phyloP scores from a whole-genome alignment of 2,797 vertebrate species.

The Arrhamphus sclerolepis region DNA sequence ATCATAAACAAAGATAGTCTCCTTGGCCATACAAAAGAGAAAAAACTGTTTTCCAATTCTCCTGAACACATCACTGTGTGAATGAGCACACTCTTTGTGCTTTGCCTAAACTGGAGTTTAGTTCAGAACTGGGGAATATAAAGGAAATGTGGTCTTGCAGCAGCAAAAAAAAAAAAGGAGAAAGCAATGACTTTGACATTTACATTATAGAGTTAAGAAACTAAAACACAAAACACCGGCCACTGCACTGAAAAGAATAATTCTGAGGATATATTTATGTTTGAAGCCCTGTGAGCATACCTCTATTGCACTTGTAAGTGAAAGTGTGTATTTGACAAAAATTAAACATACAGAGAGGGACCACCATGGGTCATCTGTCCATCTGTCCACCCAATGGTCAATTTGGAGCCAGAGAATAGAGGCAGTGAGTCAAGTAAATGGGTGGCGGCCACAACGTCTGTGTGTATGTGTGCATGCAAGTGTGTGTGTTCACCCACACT shows the following conservation, averaged over 20 bases:
- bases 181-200: too few relatives aligned
- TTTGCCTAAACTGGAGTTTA: background rate
- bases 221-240: constrained; percentile 14
- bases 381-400: constrained; percentile 74
- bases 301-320: constrained; percentile 35
- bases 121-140: background rate
- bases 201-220: background rate
- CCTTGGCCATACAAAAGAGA: too few relatives aligned
- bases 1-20: too few relatives aligned
- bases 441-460: constrained; percentile 61
- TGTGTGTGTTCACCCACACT: constrained; percentile 47
- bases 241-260: constrained; percentile 20
- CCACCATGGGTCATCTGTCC: constrained; percentile 68
- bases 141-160: background rate
- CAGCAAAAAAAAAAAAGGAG: too few relatives aligned
- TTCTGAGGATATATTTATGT: constrained; percentile 42
- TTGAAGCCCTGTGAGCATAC: constrained; percentile 21
- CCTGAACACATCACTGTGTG: background rate
- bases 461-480: constrained; percentile 16
- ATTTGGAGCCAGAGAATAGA: constrained; percentile 74
- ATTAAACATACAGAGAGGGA: constrained; percentile 27
- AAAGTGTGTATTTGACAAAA: constrained; percentile 17
- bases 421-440: constrained; percentile 78
- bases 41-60: too few relatives aligned
- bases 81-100: background rate